A percentile compares a stretch with the other conserved stretches of the same genome.
These are phyloP conservation scores for Atta cephalotes DNA, from an alignment of 1,140 invertebrate genomes.

Conservation along the genomic window DNA sequence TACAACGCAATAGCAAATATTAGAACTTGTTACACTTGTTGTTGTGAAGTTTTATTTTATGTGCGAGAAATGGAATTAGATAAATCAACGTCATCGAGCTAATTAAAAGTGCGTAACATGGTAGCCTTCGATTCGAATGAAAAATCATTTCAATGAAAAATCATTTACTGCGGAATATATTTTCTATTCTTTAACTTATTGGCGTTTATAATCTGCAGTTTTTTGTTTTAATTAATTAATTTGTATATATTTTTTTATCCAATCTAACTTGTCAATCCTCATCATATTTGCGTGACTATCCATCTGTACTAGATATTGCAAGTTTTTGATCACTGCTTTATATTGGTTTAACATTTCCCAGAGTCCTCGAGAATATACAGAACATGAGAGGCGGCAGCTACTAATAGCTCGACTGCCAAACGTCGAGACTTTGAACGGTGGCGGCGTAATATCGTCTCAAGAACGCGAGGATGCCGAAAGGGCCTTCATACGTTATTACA, in stretches of 20 bases:
- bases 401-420: slow-evolving; percentile 95
- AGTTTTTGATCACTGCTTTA: background rate
- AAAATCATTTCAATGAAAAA: background rate
- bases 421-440: slow-evolving; percentile 94
- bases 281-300: background rate
- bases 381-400: slow-evolving; percentile 94
- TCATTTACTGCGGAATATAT: background rate
- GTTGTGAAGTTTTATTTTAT: background rate
- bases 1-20: too few species aligned
- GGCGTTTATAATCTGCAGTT: background rate
- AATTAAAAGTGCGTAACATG: slow-evolving; percentile 17
- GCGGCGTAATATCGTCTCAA: slow-evolving; percentile 92
- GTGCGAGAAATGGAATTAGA: background rate
- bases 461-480: slow-evolving; percentile 97
- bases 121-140: slow-evolving; percentile 23
- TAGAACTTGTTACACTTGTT: too few species aligned
- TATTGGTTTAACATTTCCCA: slow-evolving; percentile 85
- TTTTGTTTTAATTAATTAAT: slow-evolving; percentile 4
- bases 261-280: background rate
- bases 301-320: background rate
- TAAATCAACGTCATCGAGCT: background rate
- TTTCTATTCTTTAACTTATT: slow-evolving; percentile 5
- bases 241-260: background rate
- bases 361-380: slow-evolving; percentile 91
- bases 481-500: slow-evolving; percentile 96